Base-by-base conservation (phyloP, 2,797 vertebrate genomes). In the Bufotes viridis region DNA sequence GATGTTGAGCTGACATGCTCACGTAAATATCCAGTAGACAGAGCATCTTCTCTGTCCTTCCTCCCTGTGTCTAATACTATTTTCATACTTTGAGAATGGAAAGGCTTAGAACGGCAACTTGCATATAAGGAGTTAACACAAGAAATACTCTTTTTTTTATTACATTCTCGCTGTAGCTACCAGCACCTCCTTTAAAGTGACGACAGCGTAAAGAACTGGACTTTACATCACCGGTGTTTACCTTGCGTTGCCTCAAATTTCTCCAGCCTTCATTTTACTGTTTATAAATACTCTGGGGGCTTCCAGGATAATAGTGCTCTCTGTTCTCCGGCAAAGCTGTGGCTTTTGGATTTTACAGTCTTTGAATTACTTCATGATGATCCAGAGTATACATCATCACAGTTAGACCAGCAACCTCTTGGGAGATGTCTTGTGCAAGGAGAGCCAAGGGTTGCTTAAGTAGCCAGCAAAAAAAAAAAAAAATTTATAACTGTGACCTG, bases 401-500 rank as follows among this genome's bases (percentile, higher is more conserved):
- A 91, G 92, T 87, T 84, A 89, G 85, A 91, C 86, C 87, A 84
- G 94, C 92, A 94, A 92, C 94, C 94, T 90, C 93, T 90, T 61
- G 84, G 93, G 93, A 94, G 90, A 90, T 5, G 10, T 90, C 90
- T 88, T 82, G 91, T 87, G 92, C 88, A 90, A 91, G 91, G 92
- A 92, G 92, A 90, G 92, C 93, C 0, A 90, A 90, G 91, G 90
- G 87, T 91, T 93, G 91, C 90, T 92, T 88, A 91, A 91, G 92
- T 93, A 93, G 94, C 93, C 93, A 93, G 93, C 92, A 92, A 91
- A 93, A 42, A 42, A 42, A 42, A 34, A n/a, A 3, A 42, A 42
- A 93, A 93, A 94, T 95, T 94, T 94, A 95, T 91, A 91, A 91
- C 92, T 9, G 58, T 91, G 93, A 93, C 94, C 93, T 93, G 95